Percentiles rank a stretch among this genome's conserved stretches.
These are phyloP conservation scores for Psix sp. DNA, from an alignment of 1,140 invertebrate genomes.

Conservation along the genomic window DNA sequence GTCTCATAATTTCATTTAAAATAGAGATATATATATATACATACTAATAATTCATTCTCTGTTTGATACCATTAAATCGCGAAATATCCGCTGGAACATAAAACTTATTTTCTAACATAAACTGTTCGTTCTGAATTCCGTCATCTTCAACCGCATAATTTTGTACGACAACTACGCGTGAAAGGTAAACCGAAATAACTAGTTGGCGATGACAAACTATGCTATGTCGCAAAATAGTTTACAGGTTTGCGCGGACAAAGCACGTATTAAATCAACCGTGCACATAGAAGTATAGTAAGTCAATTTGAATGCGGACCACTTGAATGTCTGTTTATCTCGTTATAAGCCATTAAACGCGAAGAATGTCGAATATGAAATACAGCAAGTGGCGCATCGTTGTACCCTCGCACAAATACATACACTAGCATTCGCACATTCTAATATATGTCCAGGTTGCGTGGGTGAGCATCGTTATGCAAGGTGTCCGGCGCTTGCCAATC, in stretches of 20 bases:
- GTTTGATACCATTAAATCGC: no score
- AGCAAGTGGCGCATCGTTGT: no score
- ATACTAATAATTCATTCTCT: no score
- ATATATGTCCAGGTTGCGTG: slow-evolving; percentile 18
- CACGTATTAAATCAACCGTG: slow-evolving; percentile 3
- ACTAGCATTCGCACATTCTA: slow-evolving; percentile 16
- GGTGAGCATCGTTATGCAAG: slow-evolving; percentile 36
- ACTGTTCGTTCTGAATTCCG: no score
- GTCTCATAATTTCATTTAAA: no score
- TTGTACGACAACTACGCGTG: neutral
- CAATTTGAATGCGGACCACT: slow-evolving; percentile 13
- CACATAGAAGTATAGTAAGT: slow-evolving; percentile 36
- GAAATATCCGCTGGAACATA: no score
- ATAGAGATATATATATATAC: no score
- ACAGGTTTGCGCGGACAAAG: neutral
- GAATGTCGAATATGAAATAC: slow-evolving; percentile 55
- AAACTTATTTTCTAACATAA: neutral
- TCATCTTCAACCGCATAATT: neutral
- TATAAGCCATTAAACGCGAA: slow-evolving; percentile 46
- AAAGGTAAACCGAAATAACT: slow-evolving; percentile 8
- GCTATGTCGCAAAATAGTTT: neutral
- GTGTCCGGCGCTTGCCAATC: slow-evolving; percentile 38
- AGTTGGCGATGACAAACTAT: neutral
- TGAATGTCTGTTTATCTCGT: slow-evolving; percentile 48
- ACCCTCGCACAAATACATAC: no score